These are phyloP conservation scores for Oscheius sp. DNA, from an alignment of 2,888 invertebrate species.

Conservation along the genomic window DNA sequence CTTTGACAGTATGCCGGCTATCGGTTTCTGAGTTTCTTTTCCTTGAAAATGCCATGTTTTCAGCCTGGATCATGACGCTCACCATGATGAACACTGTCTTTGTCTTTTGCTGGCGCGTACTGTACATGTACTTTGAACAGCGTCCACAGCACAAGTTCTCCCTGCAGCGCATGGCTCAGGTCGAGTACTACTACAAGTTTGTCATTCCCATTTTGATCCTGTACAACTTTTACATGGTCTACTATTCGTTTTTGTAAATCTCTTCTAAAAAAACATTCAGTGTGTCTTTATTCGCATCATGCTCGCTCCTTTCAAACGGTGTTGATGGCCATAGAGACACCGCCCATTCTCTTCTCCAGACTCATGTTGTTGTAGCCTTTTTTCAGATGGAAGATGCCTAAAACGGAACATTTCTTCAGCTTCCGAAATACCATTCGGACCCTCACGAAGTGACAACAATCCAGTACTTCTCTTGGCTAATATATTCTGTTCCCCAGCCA, in stretches of 20 bases:
- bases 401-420: neutral
- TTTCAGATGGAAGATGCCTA: conserved; percentile 1
- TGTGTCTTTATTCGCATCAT: neutral
- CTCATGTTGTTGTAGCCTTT: conserved; percentile 1
- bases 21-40: neutral
- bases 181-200: neutral
- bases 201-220: neutral
- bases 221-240: conserved; percentile 23
- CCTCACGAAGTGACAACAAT: conserved; percentile 16
- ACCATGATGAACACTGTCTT: conserved; percentile 8
- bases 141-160: neutral
- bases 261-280: neutral
- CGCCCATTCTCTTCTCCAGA: conserved; percentile 11
- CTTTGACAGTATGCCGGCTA: conserved; percentile 15
- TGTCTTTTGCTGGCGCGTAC: neutral
- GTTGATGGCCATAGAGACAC: neutral
- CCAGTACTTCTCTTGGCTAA: neutral
- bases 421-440: neutral
- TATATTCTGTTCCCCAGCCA: conserved; percentile 5
- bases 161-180: neutral
- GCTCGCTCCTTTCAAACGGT: neutral
- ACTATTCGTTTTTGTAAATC: conserved; percentile 8
- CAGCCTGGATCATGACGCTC: neutral
- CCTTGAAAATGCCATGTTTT: neutral
- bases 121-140: neutral